A percentile compares a stretch with the other conserved stretches of the same genome.
Conservation (phyloP, 1,140 invertebrate species). For the Plutomurus gul region DNA sequence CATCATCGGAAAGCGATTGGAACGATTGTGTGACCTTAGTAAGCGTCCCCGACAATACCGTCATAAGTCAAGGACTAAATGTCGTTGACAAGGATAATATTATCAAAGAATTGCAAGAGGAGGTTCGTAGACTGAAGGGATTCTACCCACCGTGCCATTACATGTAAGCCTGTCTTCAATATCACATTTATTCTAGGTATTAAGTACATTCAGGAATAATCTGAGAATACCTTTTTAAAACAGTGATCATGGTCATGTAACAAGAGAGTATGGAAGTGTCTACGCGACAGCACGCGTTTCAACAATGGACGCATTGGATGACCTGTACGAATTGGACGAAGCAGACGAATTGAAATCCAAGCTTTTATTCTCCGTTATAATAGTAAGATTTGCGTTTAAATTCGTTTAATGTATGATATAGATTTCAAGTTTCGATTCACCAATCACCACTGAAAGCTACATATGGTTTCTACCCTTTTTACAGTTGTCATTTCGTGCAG, state of each 20-base stretch:
- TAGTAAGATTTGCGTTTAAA: conserved; percentile 69
- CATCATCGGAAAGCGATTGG: conserved; percentile 28
- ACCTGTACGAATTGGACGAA: conserved; percentile 73
- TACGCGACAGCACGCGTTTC: conserved; percentile 83
- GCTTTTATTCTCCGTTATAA: conserved; percentile 90
- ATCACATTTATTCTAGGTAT: no score
- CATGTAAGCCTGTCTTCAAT: neutral
- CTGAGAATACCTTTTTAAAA: no score
- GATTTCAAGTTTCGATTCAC: no score
- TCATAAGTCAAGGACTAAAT: conserved; percentile 51
- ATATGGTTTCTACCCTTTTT: conserved; percentile 40
- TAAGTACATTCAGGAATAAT: no score
- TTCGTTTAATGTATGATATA: no score
- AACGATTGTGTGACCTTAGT: conserved; percentile 52
- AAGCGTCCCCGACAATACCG: conserved; percentile 51
- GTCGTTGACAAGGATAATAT: conserved; percentile 27
- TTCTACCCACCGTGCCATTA: neutral
- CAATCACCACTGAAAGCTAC: no score
- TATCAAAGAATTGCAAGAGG: neutral
- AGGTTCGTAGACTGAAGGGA: neutral
- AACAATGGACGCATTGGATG: conserved; percentile 80
- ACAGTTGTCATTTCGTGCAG: conserved; percentile 67
- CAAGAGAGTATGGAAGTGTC: conserved; percentile 70
- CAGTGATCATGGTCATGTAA: neutral
- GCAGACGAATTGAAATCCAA: conserved; percentile 88